A percentile compares a stretch with the other conserved stretches of the same genome.
These are phyloP conservation scores for Porites lobata DNA, from an alignment of 92 coral and sea anemone species.

Conservation along the genomic window DNA sequence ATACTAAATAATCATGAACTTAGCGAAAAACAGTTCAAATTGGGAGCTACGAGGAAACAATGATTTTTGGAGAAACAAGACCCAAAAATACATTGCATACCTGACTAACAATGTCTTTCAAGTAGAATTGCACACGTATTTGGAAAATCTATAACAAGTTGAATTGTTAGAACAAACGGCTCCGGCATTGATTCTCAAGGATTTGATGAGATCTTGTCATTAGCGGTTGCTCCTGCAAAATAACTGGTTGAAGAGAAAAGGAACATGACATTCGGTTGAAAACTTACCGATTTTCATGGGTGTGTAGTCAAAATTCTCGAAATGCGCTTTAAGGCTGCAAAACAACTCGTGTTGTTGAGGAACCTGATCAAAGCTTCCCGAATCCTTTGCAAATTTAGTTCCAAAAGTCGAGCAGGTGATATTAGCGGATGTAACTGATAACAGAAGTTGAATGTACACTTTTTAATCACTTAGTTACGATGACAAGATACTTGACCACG, in stretches of 20 bases:
- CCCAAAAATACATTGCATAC: background rate
- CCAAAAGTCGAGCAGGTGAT: slow-evolving; percentile 18
- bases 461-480: slow-evolving; percentile 29
- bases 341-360: background rate
- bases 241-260: background rate
- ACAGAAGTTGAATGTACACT: slow-evolving; percentile 20
- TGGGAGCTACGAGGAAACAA: background rate
- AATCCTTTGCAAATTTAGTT: slow-evolving; percentile 21
- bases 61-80: background rate
- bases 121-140: background rate
- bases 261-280: background rate
- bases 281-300: slow-evolving; percentile 9
- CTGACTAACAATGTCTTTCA: too few species aligned
- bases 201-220: background rate
- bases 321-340: background rate
- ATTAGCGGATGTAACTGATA: slow-evolving; percentile 37
- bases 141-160: background rate
- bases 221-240: background rate
- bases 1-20: background rate
- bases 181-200: background rate
- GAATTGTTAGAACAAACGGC: background rate
- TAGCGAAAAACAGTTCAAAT: background rate
- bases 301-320: background rate
- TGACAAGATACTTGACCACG: slow-evolving; percentile 37
- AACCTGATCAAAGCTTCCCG: background rate